Evolutionary conservation across 2,797 vertebrate species (phyloP).

Genomic region (Cyclura pinguis): DNA sequence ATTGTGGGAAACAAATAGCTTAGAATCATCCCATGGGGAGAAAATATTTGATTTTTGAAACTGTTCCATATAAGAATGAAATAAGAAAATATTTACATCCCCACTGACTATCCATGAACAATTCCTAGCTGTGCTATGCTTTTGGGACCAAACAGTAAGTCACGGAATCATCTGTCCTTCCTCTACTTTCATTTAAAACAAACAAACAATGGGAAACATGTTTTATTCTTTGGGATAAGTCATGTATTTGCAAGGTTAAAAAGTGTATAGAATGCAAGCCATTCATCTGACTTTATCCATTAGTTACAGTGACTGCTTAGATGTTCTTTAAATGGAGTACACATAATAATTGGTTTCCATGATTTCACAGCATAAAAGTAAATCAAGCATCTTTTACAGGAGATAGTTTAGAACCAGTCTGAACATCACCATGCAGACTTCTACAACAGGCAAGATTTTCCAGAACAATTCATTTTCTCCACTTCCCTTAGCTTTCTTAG

Average conservation of each 20-base stretch:
- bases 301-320: constrained; percentile 14
- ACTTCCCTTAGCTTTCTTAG: background rate
- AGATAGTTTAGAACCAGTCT: background rate
- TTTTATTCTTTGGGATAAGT: background rate
- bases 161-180: background rate
- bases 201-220: constrained; percentile 11
- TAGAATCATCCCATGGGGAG: no score
- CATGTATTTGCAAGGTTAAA: constrained; percentile 23
- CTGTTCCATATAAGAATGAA: no score
- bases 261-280: background rate
- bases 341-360: constrained; percentile 17
- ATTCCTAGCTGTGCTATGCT: background rate
- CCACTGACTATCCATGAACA: background rate
- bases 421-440: background rate
- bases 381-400: constrained; percentile 11
- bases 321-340: constrained; percentile 23
- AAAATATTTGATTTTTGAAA: no score
- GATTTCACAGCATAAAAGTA: constrained; percentile 10
- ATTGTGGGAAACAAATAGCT: no score
- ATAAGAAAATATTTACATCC: no score
- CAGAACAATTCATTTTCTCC: background rate
- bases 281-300: constrained; percentile 17
- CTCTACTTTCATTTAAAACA: background rate
- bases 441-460: background rate
- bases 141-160: background rate